phyloP scores from a whole-genome alignment of 2,888 invertebrate genomes.

The Isoperla grammatica region DNA sequence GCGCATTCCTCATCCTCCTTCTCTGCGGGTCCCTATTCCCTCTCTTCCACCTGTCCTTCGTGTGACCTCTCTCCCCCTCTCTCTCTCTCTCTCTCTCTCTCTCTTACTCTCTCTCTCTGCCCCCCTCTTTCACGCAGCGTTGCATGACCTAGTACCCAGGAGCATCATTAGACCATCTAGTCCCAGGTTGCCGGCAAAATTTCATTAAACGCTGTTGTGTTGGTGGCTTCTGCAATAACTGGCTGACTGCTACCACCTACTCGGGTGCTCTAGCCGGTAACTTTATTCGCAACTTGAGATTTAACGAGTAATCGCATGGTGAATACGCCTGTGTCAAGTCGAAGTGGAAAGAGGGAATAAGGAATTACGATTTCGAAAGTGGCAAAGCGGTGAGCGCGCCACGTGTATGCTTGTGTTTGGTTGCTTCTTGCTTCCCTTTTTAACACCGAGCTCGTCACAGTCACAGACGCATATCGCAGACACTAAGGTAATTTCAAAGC shows the following conservation, averaged over 20 bases:
- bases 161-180: conserved; percentile 24
- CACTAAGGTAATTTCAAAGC: no score
- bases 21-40: not conserved
- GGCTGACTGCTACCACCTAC: not conserved
- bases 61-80: not conserved
- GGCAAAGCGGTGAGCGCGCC: no score
- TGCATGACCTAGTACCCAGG: conserved; percentile 10
- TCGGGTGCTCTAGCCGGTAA: not conserved
- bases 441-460: no score
- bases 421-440: no score
- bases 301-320: conserved; percentile 2
- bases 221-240: conserved; percentile 6
- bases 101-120: not conserved
- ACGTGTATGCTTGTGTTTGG: no score
- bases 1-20: not conserved
- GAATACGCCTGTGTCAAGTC: not conserved
- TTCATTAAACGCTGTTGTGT: conserved; percentile 29
- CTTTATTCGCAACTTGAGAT: conserved; percentile 9
- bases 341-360: not conserved
- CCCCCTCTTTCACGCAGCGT: not conserved
- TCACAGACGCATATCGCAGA: no score
- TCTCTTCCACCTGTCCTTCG: no score
- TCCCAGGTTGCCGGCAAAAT: conserved; percentile 25
- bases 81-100: not conserved
- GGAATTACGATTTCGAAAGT: no score